Base-by-base conservation (phyloP, 2,888 invertebrate genomes). In the Trachelus tabidus region DNA sequence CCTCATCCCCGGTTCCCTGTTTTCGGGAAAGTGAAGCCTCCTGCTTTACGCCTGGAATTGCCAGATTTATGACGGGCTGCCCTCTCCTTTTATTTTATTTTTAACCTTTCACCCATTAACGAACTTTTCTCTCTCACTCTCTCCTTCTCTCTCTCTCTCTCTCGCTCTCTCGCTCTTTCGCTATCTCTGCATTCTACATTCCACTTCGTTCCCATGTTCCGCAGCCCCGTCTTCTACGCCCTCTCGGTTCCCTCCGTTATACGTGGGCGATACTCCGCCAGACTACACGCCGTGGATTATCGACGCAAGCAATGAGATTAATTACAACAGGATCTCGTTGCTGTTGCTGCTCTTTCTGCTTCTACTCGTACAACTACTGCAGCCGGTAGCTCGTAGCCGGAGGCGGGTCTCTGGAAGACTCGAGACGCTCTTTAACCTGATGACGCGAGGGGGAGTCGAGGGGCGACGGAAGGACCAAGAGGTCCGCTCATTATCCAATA, bases 21-120 rank as follows among this genome's bases (percentile, higher is more conserved):
- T 85, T 83, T 84, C 84, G 81, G 75, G 77, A 56, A 80, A 81
- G 79, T 82, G 83, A 80, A 80, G 80, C 76, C 80, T 56, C 56
- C 56, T 79, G 83, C 85, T 87, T 86, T 87, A 85, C 85, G 86
- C 84, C 81, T 81, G 86, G 87, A 84, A 89, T 89, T 85, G 87
- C 82, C 85, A 88, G 90, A 91, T 91, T 91, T 91, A 91, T 91
- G 90, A 90, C 88, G 88, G 86, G 84, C 86, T 85, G 85, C 85
- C 85, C 80, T 81, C 82, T 81, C 71, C 33, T 71, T 31, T 71
- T 34, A 34, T 71, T 78, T 85, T 90, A 90, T 90, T 90, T 90
- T 90, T 90, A 91, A 90, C 90, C 88, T 90, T 89, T 90, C 89
- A 89, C 89, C 90, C 90, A 91, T 91, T 91, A 91, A 90, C 89